These are phyloP conservation scores for Gracilinanus agilis DNA, from an alignment of 2,113 vertebrate genomes.

Conservation along the genomic window DNA sequence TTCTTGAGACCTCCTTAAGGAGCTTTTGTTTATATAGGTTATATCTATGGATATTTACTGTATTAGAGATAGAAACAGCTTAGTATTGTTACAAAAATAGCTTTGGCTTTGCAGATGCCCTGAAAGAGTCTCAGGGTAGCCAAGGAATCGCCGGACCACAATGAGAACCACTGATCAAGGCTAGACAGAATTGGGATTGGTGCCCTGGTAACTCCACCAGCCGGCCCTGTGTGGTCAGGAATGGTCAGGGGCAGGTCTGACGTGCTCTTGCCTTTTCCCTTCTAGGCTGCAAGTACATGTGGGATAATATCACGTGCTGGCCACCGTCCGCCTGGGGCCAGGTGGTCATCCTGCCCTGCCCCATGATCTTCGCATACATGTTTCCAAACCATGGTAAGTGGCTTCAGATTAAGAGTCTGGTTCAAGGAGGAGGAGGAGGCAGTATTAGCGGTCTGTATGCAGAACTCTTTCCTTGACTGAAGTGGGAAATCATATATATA, in stretches of 20 bases:
- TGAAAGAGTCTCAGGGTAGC: not conserved
- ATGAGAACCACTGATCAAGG: not conserved
- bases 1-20: not conserved
- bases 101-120: not conserved
- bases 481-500: not conserved
- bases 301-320: slow-evolving; percentile 96
- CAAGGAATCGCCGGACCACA: not conserved
- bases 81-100: not conserved
- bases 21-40: not conserved
- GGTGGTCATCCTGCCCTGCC: slow-evolving; percentile 89
- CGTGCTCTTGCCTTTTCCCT: slow-evolving; percentile 50
- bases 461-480: not conserved
- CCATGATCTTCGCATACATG: slow-evolving; percentile 90
- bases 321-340: slow-evolving; percentile 90
- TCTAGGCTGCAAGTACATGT: slow-evolving; percentile 91
- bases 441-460: not conserved
- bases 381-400: slow-evolving; percentile 85
- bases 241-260: not conserved
- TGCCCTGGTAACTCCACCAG: no score
- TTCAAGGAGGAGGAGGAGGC: not conserved
- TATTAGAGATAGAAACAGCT: not conserved
- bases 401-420: not conserved
- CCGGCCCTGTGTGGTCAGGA: not conserved
- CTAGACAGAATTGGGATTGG: not conserved
- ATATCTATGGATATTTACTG: not conserved